Conservation (phyloP, 2,888 invertebrate genomes). For the Odontocolon sp. region DNA sequence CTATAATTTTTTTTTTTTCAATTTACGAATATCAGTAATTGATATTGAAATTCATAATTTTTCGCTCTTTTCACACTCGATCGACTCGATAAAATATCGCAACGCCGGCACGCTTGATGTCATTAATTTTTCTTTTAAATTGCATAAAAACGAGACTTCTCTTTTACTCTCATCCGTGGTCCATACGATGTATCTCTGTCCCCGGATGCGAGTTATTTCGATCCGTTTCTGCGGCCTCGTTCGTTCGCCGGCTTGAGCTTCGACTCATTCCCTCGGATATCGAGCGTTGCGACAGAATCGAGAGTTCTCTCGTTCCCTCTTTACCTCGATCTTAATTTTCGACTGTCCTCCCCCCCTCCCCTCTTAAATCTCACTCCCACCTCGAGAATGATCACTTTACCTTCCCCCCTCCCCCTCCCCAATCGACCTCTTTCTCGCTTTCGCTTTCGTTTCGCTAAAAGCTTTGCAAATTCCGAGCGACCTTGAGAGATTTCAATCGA, state of each 20-base stretch:
- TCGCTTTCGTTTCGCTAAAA: constrained; percentile 21
- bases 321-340: constrained; percentile 7
- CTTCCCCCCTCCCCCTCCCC: background rate
- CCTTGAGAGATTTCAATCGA: constrained; percentile 8
- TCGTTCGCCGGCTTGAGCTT: constrained; percentile 12
- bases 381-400: background rate
- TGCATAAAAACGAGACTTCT: constrained; percentile 3
- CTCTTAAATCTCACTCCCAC: background rate
- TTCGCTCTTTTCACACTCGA: too few relatives aligned
- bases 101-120: constrained; percentile 16
- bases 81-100: constrained; percentile 4
- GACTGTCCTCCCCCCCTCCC: background rate
- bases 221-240: constrained; percentile 60
- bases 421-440: constrained; percentile 42
- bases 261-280: constrained; percentile 27
- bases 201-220: constrained; percentile 61
- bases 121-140: constrained; percentile 23
- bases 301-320: constrained; percentile 20
- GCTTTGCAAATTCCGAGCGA: background rate
- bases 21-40: background rate
- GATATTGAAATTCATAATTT: too few relatives aligned
- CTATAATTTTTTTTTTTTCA: background rate
- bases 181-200: constrained; percentile 33
- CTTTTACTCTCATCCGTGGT: background rate
- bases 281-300: constrained; percentile 47